These are phyloP conservation scores for Oreochromis spilurus DNA, from an alignment of 2,113 vertebrate genomes.

Conservation along the genomic window DNA sequence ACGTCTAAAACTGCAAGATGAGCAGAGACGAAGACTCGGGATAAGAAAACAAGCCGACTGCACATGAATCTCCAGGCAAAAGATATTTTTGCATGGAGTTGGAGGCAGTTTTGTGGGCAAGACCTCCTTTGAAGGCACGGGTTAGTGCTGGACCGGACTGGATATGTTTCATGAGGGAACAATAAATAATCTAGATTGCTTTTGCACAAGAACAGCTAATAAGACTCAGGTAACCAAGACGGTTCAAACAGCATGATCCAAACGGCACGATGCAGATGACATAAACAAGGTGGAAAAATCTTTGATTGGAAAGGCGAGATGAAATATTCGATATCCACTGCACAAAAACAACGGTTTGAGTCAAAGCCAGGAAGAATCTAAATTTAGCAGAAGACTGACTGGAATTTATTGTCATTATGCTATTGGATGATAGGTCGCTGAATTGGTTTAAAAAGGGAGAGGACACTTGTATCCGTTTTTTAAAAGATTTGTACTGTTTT, in stretches of 20 bases:
- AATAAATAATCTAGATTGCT: background rate
- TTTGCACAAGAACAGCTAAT: background rate
- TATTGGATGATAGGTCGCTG: background rate
- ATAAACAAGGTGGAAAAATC: background rate
- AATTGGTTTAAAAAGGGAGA: background rate
- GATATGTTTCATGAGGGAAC: background rate
- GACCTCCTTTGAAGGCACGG: background rate
- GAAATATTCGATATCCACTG: background rate
- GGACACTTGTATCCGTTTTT: background rate
- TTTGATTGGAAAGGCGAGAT: background rate
- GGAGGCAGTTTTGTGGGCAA: background rate
- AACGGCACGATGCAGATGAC: background rate
- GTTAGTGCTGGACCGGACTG: background rate
- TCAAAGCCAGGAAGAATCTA: background rate
- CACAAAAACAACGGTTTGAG: background rate
- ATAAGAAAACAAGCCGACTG: background rate
- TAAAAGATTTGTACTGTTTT: background rate
- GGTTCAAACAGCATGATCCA: background rate
- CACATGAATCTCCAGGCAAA: background rate
- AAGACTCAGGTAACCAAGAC: background rate
- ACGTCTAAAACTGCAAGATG: background rate
- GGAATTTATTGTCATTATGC: background rate
- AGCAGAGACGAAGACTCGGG: background rate
- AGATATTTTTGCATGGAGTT: background rate
- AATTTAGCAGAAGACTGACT: background rate